Conservation (phyloP, 2,113 vertebrate genomes). For the Myrmecophaga tridactyla region DNA sequence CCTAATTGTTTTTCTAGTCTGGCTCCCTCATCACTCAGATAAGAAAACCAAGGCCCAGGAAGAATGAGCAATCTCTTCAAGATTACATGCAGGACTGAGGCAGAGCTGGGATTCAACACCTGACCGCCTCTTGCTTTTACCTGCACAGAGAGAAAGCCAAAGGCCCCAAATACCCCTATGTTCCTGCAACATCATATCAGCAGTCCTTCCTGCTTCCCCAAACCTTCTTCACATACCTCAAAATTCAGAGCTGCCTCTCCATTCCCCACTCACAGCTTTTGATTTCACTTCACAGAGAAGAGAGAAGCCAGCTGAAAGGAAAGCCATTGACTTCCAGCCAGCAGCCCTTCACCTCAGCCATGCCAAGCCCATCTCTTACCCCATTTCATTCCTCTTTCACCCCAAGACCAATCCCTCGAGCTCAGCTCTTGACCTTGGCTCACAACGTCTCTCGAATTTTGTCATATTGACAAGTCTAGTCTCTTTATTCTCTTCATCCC, state of each 20-base stretch:
- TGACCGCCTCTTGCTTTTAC: background rate
- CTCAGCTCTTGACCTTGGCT: background rate
- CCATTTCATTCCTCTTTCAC: rapidly evolving
- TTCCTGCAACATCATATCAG: background rate
- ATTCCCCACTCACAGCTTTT: background rate
- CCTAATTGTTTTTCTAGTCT: background rate
- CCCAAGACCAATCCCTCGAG: background rate
- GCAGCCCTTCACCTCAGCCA: rapidly evolving
- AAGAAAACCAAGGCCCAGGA: background rate
- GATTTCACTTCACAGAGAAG: background rate
- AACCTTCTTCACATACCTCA: too few relatives aligned
- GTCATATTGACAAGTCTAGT: background rate
- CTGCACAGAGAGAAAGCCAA: background rate
- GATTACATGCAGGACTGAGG: background rate
- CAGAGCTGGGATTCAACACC: background rate
- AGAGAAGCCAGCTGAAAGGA: background rate
- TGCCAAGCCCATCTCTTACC: background rate
- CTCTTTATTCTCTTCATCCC: too few relatives aligned
- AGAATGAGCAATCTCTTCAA: background rate
- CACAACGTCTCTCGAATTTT: background rate
- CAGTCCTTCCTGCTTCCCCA: background rate
- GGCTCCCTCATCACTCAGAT: background rate
- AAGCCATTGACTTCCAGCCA: background rate
- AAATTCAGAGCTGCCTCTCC: background rate
- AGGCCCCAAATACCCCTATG: rapidly evolving